phyloP scores from a whole-genome alignment of 2,888 invertebrate species.

The Parnassius apollo region DNA sequence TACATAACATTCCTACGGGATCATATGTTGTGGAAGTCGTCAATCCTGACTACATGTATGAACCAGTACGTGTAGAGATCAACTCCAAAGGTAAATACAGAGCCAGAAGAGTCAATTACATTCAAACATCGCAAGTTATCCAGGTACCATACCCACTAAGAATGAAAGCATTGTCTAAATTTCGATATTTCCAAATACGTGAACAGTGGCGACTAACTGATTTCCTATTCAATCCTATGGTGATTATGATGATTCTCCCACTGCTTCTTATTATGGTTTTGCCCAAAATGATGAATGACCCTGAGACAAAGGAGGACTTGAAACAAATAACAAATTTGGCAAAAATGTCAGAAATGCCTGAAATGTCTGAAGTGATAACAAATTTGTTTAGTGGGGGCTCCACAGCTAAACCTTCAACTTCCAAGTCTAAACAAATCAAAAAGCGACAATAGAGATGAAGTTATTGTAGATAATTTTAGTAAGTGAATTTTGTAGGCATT shows the following conservation, averaged over 20 bases:
- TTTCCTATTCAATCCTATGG: conserved; percentile 98
- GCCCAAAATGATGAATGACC: conserved; percentile 98
- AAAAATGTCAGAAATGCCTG: conserved; percentile 93
- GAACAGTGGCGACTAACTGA: conserved; percentile 99
- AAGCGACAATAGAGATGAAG: conserved; percentile 61
- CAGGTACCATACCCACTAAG: conserved; percentile 96
- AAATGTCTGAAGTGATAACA: conserved; percentile 97
- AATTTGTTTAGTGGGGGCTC: conserved; percentile 89
- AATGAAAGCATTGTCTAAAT: conserved; percentile 90
- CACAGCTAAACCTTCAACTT: conserved; percentile 63
- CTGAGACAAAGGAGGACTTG: conserved; percentile 97
- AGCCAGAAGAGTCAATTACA: conserved; percentile 95
- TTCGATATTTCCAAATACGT: conserved; percentile 94
- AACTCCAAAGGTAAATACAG: conserved; percentile 98
- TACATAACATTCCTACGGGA: conserved; percentile 93
- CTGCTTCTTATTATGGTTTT: conserved; percentile 93
- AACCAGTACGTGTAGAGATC: conserved; percentile 97
- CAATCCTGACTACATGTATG: conserved; percentile 95
- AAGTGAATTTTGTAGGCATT: conserved; percentile 17
- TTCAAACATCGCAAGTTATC: conserved; percentile 94
- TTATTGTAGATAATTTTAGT: conserved; percentile 10
- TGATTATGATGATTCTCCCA: conserved; percentile 98
- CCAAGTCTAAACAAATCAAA: conserved; percentile 73
- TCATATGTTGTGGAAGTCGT: conserved; percentile 96
- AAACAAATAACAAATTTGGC: conserved; percentile 93